A percentile compares a stretch with the other conserved stretches of the same genome.
phyloP scores from a whole-genome alignment of 2,113 vertebrate genomes.

The Perca fluviatilis region DNA sequence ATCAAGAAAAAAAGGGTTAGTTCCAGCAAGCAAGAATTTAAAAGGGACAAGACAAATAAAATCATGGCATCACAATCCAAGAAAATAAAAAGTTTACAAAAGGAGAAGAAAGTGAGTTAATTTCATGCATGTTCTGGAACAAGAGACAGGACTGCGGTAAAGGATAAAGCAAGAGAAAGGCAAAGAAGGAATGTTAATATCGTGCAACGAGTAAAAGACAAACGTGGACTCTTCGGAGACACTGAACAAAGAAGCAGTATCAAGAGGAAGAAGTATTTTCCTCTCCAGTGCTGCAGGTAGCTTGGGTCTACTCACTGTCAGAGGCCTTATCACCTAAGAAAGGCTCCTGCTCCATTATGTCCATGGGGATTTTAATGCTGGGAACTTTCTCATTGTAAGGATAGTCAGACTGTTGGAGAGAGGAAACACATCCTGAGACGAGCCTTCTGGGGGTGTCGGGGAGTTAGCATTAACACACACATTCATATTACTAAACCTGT shows the following conservation, averaged over 20 bases:
- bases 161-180: neutral
- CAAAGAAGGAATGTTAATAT: slow-evolving; percentile 8
- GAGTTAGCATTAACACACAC: neutral
- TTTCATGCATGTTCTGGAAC: slow-evolving; percentile 24
- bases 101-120: neutral
- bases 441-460: neutral
- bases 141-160: neutral
- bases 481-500: neutral
- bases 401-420: slow-evolving; percentile 95
- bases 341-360: slow-evolving; percentile 98
- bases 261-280: neutral
- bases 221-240: slow-evolving; percentile 16
- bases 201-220: slow-evolving; percentile 21
- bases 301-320: slow-evolving; percentile 95
- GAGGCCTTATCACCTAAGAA: slow-evolving; percentile 97
- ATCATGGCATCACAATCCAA: neutral
- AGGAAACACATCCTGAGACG: slow-evolving; percentile 70
- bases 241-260: slow-evolving; percentile 9
- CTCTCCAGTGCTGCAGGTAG: slow-evolving; percentile 69
- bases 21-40: neutral
- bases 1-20: neutral
- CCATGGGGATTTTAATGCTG: slow-evolving; percentile 99
- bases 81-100: neutral
- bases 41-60: neutral
- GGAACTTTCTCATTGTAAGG: slow-evolving; percentile 96